Base-by-base conservation (phyloP, 30 jellyfish, hydroid and myxozoan genomes). In the Aurelia aurita region DNA sequence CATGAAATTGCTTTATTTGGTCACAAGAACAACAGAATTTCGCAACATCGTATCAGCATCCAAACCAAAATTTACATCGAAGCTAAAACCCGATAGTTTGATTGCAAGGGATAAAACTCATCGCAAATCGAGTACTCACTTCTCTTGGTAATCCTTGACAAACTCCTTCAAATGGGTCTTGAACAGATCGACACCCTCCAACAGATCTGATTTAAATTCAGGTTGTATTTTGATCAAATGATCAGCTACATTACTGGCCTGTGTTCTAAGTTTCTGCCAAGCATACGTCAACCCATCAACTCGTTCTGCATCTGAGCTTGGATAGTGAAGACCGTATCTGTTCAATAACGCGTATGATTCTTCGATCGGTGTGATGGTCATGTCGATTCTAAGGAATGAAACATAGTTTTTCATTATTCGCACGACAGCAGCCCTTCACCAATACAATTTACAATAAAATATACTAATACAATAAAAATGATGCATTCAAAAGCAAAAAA, bases 301-400 rank as follows among this genome's bases (percentile, higher is more conserved):
- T 7, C 90, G 91, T 54, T 90, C 97, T 2, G 95, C 91, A 53
- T 90, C 95, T 23, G 97, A 68, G 67, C 95, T 90, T 45, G 95
- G 91, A 59, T 82, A 77, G 63, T 71, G 89, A 62, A 90, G 79
- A 3, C 96, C 95, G 66, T 90, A 90, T 39, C 89, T 69, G 77
- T 83, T 90, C 49, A 90, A 89, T 46, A 90, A 73, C 9, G 96
- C 95, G 49, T 83, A 90, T 18, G 97, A 90, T 44, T 90, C 97
- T 76, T 90, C 97, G 72, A 90, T 90, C 63, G 97, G 97, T 1
- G 92, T 77, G 73, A 90, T 90, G 19, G 95, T 84, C 97, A 90
- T 90, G 58, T 90, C 95, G 61, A 90, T 83, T 28, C 97, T 82
- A 16, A 47, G 70, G 57, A 65, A 13, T 23, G 22, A 58, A 29